These are phyloP conservation scores for Glomeris marginata DNA, from an alignment of 2,888 invertebrate genomes.

Conservation along the genomic window DNA sequence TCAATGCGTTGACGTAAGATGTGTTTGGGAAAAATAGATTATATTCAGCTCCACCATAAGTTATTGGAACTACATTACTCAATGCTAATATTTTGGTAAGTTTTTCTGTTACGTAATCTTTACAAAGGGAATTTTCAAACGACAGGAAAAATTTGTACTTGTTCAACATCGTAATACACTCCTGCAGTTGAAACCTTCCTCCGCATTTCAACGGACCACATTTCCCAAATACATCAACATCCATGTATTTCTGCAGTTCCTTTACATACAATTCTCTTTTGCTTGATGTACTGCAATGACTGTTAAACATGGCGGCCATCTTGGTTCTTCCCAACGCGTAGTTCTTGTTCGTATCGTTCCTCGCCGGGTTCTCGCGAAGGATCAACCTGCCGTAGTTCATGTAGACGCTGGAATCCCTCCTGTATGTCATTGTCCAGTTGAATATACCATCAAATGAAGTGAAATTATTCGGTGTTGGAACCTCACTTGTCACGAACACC, in stretches of 20 bases:
- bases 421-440: conserved; percentile 15
- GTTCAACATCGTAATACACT: conserved; percentile 6
- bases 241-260: conserved; percentile 18
- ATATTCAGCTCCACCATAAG: conserved; percentile 25
- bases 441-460: conserved; percentile 8
- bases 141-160: conserved; percentile 24
- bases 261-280: conserved; percentile 18
- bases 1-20: conserved; percentile 25
- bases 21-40: conserved; percentile 21
- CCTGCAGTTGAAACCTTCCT: neutral
- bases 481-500: conserved; percentile 5
- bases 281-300: conserved; percentile 19
- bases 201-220: conserved; percentile 17
- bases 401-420: conserved; percentile 8
- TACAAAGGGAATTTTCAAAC: conserved; percentile 25
- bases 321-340: conserved; percentile 13
- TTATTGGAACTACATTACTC: conserved; percentile 22
- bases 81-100: conserved; percentile 20
- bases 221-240: conserved; percentile 20
- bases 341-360: neutral
- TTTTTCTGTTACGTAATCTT: conserved; percentile 26
- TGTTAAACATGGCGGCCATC: conserved; percentile 22
- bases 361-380: neutral
- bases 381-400: conserved; percentile 3
- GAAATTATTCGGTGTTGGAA: neutral